Conservation (phyloP, 2,888 invertebrate genomes). For the Trichacis sp. region DNA sequence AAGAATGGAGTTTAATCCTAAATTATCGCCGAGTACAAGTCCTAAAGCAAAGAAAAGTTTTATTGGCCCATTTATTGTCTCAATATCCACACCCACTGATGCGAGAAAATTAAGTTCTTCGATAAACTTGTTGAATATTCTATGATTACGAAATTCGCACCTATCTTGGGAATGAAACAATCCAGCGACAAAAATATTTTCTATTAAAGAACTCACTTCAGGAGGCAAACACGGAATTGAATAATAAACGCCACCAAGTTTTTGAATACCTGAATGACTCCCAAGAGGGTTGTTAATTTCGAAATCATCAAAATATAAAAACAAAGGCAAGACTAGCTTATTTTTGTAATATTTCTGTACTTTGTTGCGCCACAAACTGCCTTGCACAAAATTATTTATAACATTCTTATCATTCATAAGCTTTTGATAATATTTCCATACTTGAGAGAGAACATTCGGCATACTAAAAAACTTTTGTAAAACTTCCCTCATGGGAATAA, state of each 20-base stretch:
- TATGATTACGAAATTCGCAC: conserved; percentile 12
- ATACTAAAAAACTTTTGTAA: conserved; percentile 18
- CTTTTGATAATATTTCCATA: conserved; percentile 9
- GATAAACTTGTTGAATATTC: conserved; percentile 19
- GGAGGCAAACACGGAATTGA: conserved; percentile 21
- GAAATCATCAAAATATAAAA: conserved; percentile 27
- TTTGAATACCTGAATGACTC: conserved; percentile 18
- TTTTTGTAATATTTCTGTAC: conserved; percentile 13
- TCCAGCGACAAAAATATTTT: conserved; percentile 21
- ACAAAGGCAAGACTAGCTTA: conserved; percentile 22
- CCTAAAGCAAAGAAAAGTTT: conserved; percentile 37
- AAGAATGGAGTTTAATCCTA: conserved; percentile 39
- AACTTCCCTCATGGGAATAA: conserved; percentile 18
- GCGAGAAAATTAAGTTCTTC: conserved; percentile 29
- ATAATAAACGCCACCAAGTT: conserved; percentile 26
- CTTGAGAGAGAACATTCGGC: conserved; percentile 1
- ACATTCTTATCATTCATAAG: conserved; percentile 4
- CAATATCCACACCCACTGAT: conserved; percentile 16
- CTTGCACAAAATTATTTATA: conserved; percentile 23
- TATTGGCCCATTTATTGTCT: conserved; percentile 9
- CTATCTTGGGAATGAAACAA: conserved; percentile 22
- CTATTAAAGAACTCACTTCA: conserved; percentile 12
- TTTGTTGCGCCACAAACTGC: conserved; percentile 16
- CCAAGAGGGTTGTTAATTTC: conserved; percentile 26
- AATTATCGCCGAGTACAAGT: conserved; percentile 42